Evolutionary conservation across 2,888 invertebrate species (phyloP), one percentile per base, ranked within the genome.

Genomic region (Ganaspis brasiliensis): DNA sequence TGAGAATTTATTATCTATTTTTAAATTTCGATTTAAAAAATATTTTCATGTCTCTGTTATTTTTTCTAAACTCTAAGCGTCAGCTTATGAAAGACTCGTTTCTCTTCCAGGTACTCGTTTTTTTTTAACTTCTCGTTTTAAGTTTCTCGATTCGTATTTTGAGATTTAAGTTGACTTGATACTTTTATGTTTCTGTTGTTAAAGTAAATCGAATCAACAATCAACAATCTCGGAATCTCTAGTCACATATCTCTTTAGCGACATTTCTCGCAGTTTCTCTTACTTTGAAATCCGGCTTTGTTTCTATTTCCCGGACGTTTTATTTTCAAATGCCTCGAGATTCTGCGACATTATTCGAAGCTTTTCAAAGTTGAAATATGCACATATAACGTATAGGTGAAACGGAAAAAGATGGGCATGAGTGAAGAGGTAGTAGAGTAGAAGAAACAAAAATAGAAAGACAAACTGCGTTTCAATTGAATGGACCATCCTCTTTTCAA

Each of bases 371-470:
- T 21, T 45, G 67, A 67, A 67, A 67, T 67, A 67, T 67, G 45
- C 67, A 9, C 14, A 45, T n/a, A n/a, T n/a, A 37, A 40, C 2
- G 24, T 67, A 21, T 40, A 19, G n/a, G 4, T n/a, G 67, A 4
- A 52, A 8, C 4, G 9, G n/a, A 24, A n/a, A 45, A 24, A 24
- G 67, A 67, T 67, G 45, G 14, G n/a, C 45, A 45, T 24, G 24
- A 56, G 21, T 67, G 67, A 45, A 67, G 45, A 52, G 45, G 16
- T 63, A 61, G 63, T 67, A 14, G 63, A 67, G 63, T 67, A 40
- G 45, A n/a, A 2, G 40, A 24, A 67, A 67, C 67, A 67, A 67
- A 67, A 67, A 45, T 26, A 67, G 9, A 24, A 1, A 35, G 31
- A 59, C 31, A 59, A 59, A 59, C 59, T 61, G 24, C 67, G n/a